Base-by-base conservation (phyloP, 2,888 invertebrate genomes). In the Cepaea hortensis region DNA sequence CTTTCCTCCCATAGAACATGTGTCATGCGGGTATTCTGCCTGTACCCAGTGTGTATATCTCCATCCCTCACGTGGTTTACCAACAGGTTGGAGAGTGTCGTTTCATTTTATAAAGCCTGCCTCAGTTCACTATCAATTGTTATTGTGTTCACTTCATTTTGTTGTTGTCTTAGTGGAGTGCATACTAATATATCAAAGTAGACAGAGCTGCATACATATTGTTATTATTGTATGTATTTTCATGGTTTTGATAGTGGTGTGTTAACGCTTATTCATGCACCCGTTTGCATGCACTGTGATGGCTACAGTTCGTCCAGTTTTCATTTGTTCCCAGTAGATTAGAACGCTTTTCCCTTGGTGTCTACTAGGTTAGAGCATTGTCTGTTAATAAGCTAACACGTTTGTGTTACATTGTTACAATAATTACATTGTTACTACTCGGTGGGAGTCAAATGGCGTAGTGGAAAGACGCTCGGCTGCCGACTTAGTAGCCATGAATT, bases 1-100 rank as follows among this genome's bases (percentile, higher is more conserved):
- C 90, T 91, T 91, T 91, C 91, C 91, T 92, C 91, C 92, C 91
- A 87, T 93, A 93, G 93, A 92, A 89, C 88, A 90, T 93, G 90
- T 92, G 92, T 86, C 91, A 91, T 88, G 91, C 91, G 75, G 93
- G 93, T 86, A 89, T 93, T 88, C 90, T 91, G 85, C 88, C 88
- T 85, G 90, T 89, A 85, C 91, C 91, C 88, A 92, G 92, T 89
- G 91, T 92, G 88, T 93, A 92, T 92, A 93, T 93, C 90, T 93
- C 93, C 88, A 91, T 92, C 84, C 93, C 93, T 84, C 90, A 92
- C 87, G 91, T 91, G 87, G 91, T 93, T 87, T 93, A 92, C 90
- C 89, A 91, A 84, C 93, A 93, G 93, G 93, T 93, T 83, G 48
- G 86, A 83, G 50, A 35, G 75, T 73, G 61, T 84, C 20, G 48